These are phyloP conservation scores for Leucophenga montana DNA, from an alignment of 2,888 invertebrate genomes.

Conservation along the genomic window DNA sequence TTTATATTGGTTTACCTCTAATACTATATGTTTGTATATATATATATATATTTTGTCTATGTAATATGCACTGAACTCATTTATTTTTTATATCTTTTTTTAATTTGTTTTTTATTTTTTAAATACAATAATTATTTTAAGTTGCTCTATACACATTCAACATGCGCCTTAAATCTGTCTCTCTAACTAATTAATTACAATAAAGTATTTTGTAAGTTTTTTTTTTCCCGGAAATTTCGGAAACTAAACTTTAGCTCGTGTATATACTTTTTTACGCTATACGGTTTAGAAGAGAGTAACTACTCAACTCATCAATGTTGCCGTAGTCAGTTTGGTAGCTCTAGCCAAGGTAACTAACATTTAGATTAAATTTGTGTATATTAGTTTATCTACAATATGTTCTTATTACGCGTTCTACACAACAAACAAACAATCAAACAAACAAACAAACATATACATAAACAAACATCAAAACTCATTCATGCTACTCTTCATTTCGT, in stretches of 20 bases:
- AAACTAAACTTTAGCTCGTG: too few relatives aligned
- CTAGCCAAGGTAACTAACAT: not conserved
- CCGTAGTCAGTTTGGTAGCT: not conserved
- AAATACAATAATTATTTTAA: too few relatives aligned
- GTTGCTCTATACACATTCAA: constrained; percentile 14
- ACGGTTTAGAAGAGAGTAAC: too few relatives aligned
- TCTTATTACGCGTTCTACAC: not conserved
- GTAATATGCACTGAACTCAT: constrained; percentile 35
- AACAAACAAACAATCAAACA: too few relatives aligned
- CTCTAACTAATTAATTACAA: not conserved
- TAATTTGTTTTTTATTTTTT: too few relatives aligned
- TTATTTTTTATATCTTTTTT: not conserved
- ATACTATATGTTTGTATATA: constrained; percentile 31
- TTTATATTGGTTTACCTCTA: constrained; percentile 2
- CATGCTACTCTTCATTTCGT: too few relatives aligned
- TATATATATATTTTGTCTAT: constrained; percentile 24
- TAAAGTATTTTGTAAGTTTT: not conserved
- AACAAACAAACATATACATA: too few relatives aligned
- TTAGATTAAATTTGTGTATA: not conserved
- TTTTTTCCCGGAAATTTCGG: not conserved
- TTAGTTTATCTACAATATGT: not conserved
- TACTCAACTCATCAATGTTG: too few relatives aligned
- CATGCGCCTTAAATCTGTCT: not conserved
- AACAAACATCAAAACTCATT: too few relatives aligned
- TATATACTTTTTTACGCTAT: too few relatives aligned